Conservation (phyloP, 2,888 invertebrate species). For the Rhamphomyia laevipes region DNA sequence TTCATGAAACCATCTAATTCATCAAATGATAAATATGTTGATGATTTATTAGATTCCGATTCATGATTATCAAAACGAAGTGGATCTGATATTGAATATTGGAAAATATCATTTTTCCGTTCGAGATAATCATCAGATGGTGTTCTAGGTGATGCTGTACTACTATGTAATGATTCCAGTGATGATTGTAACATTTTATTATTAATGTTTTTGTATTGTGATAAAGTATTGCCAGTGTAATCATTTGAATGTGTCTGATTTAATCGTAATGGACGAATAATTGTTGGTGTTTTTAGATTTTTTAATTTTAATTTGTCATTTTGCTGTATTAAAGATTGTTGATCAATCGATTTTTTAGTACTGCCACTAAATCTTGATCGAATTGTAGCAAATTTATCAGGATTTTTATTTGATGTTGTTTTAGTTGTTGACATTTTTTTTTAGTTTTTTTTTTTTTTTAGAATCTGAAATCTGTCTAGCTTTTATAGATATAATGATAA, state of each 20-base stretch:
- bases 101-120: slow-evolving; percentile 32
- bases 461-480: too few species aligned
- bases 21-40: slow-evolving; percentile 14
- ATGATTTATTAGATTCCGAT: slow-evolving; percentile 26
- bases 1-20: slow-evolving; percentile 10
- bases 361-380: not conserved
- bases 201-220: slow-evolving; percentile 28
- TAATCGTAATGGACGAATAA: not conserved
- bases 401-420: not conserved
- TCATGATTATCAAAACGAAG: slow-evolving; percentile 25
- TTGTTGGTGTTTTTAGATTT: not conserved
- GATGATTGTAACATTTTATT: slow-evolving; percentile 35
- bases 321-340: not conserved
- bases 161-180: slow-evolving; percentile 34
- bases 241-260: slow-evolving; percentile 2
- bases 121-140: slow-evolving; percentile 31
- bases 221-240: slow-evolving; percentile 21
- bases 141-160: slow-evolving; percentile 30
- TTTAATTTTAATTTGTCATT: not conserved
- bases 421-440: not conserved
- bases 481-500: too few species aligned
- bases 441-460: too few species aligned
- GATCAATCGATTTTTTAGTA: not conserved
- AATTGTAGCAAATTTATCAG: not conserved
- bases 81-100: slow-evolving; percentile 34